These are phyloP conservation scores for Psittacula derbiana DNA, from an alignment of 2,797 vertebrate genomes.

Conservation along the genomic window DNA sequence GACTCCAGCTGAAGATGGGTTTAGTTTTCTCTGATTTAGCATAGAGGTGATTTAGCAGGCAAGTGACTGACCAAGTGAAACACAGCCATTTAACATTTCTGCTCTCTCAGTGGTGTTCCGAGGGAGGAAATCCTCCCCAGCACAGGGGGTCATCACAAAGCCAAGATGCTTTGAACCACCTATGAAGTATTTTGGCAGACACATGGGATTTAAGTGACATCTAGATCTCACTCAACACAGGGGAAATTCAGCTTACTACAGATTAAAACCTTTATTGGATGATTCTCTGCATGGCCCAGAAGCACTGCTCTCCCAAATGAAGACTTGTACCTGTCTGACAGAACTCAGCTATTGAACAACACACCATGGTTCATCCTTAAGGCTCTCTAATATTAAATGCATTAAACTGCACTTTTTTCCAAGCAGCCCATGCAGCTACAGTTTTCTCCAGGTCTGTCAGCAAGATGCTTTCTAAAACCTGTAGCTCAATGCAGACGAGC, in stretches of 20 bases:
- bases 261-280: constrained; percentile 27
- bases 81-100: neutral
- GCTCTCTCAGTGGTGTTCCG: neutral
- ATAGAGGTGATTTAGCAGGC: neutral
- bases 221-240: neutral
- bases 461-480: neutral
- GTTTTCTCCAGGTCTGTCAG: neutral
- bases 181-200: neutral
- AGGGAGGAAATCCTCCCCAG: neutral
- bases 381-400: neutral
- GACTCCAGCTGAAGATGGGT: neutral
- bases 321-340: neutral
- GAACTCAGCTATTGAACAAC: neutral
- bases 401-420: neutral
- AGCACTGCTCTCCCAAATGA: neutral
- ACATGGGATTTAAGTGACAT: neutral
- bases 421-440: neutral
- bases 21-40: neutral
- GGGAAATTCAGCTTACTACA: neutral
- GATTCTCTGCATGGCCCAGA: neutral
- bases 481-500: neutral
- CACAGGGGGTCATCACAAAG: neutral
- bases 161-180: neutral
- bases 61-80: neutral
- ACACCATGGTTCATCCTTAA: neutral